Base-by-base conservation (phyloP, 2,797 vertebrate genomes). In the Typhlichthys subterraneus region DNA sequence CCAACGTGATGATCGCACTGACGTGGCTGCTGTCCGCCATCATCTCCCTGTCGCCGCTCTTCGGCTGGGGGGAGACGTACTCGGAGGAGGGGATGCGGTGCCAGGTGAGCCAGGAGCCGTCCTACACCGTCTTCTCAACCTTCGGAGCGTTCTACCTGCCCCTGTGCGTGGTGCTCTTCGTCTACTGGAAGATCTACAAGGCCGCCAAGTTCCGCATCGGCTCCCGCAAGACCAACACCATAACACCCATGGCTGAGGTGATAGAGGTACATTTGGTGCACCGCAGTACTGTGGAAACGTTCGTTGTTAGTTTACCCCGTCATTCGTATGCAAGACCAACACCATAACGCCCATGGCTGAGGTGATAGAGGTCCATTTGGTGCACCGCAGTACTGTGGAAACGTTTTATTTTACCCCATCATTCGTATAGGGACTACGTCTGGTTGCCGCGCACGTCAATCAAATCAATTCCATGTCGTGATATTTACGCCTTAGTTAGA, bases 141-240 rank as follows among this genome's bases (percentile, higher is more conserved):
- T 94, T 97, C 50, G 96, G 96, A 3, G 98, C 98, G 0, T 99
- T 99, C 89, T 99, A 97, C 80, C 81, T 99, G 71, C 97, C 97
- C 0, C 96, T 98, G 14, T 95, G 95, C 0, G 97, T 99, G 58
- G 97, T 99, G 71, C 94, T 99, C 0, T 99, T 99, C 56, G 98
- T 98, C 33, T 98, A 99, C 74, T 99, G 98, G 95, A 96, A 95
- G 91, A 97, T 99, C 88, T 99, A 98, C 93, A 96, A 94, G 86
- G 97, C 97, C 0, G 96, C 97, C 73, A 97, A 94, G 84, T 94
- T 97, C 76, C 94, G 96, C 31, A 94, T 97, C 2, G 95, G 95
- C 2, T 94, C 94, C 50, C 90, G 90, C 61, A 97, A 96, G 87
- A 93, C 79, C 70, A 98, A 97, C 79, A 95, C 95, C 67, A 95